Conservation (phyloP, 1,140 invertebrate species). For the Physella acuta region DNA sequence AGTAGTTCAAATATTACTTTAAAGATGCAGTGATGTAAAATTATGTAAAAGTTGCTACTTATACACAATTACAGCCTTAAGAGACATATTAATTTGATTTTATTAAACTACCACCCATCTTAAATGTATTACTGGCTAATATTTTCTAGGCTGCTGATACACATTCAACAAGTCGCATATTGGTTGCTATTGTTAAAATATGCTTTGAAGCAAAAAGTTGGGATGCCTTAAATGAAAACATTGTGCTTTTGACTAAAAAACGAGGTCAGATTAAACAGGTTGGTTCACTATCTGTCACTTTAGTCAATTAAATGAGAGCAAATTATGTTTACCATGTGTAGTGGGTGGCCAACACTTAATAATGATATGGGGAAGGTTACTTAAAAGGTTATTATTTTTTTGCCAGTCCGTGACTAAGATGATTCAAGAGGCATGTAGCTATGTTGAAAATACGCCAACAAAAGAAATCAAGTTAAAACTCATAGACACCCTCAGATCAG, state of each 20-base stretch:
- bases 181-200: constrained; percentile 93
- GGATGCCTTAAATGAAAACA: constrained; percentile 91
- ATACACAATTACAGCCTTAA: too few species aligned
- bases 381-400: too few species aligned
- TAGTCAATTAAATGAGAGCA: too few species aligned
- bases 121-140: too few species aligned
- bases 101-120: too few species aligned
- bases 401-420: constrained; percentile 89
- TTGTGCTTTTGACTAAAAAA: constrained; percentile 87
- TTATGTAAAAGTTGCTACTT: too few species aligned
- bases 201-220: constrained; percentile 93
- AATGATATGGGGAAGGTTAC: too few species aligned
- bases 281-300: constrained; percentile 4
- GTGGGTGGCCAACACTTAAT: too few species aligned
- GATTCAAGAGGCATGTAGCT: constrained; percentile 93
- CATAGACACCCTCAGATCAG: constrained; percentile 91
- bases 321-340: too few species aligned
- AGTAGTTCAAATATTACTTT: too few species aligned
- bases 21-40: too few species aligned
- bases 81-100: too few species aligned
- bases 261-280: constrained; percentile 93
- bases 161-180: constrained; percentile 86
- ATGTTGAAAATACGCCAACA: constrained; percentile 91
- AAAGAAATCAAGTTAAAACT: constrained; percentile 84
- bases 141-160: constrained; percentile 82